These are phyloP conservation scores for Lepidonotus clava DNA, from an alignment of 2,888 invertebrate species.

Conservation along the genomic window DNA sequence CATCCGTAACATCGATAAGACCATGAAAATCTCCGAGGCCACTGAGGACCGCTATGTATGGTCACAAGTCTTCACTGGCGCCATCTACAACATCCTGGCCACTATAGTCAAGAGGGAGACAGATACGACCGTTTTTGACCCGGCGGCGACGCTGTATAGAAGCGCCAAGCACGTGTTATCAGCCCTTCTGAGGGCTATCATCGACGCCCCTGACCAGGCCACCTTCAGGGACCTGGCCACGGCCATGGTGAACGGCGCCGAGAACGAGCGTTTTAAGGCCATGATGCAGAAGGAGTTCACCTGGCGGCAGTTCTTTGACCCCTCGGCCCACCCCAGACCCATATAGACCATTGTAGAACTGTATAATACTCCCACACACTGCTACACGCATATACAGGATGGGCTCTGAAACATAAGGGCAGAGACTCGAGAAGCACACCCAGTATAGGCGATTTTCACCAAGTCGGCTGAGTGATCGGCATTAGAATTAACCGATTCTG, in stretches of 20 bases:
- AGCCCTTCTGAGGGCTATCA: slow-evolving; percentile 5
- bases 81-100: slow-evolving; percentile 38
- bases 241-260: slow-evolving; percentile 35
- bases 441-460: no score
- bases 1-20: not conserved
- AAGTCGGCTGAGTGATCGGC: no score
- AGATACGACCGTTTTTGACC: not conserved
- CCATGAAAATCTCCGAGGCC: slow-evolving; percentile 7
- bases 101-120: not conserved
- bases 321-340: slow-evolving; percentile 11
- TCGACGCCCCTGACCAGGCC: slow-evolving; percentile 16
- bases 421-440: no score
- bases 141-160: slow-evolving; percentile 42
- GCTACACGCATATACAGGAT: no score
- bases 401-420: no score
- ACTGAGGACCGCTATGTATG: slow-evolving; percentile 1
- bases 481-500: no score
- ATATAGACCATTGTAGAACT: no score
- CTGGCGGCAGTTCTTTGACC: slow-evolving; percentile 34
- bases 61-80: slow-evolving; percentile 52
- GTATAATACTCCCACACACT: not conserved
- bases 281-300: slow-evolving; percentile 35
- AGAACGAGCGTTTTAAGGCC: not conserved
- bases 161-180: slow-evolving; percentile 24
- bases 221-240: slow-evolving; percentile 22